phyloP scores from a whole-genome alignment of 2,797 vertebrate genomes.

The Epinephelus malabaricus region DNA sequence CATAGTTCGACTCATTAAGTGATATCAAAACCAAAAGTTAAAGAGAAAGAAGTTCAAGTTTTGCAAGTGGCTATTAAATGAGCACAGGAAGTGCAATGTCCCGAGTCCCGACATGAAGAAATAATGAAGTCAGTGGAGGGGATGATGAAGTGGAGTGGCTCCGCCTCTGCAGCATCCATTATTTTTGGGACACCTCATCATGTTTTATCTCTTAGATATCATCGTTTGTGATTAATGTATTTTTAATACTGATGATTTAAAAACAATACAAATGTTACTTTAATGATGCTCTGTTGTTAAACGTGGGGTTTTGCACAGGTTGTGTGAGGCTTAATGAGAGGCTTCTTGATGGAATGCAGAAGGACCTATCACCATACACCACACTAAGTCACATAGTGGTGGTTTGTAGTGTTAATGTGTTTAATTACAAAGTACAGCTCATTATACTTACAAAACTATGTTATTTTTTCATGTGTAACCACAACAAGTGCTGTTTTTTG shows the following conservation, averaged over 20 bases:
- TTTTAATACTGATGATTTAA: constrained; percentile 18
- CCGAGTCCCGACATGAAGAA: constrained; percentile 38
- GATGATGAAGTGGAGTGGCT: constrained; percentile 53
- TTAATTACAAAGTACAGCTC: neutral
- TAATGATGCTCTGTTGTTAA: neutral
- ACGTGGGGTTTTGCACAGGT: neutral
- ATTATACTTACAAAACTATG: no score
- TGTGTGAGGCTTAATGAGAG: neutral
- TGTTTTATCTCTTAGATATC: constrained; percentile 23
- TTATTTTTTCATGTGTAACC: no score
- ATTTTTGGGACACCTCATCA: constrained; percentile 35
- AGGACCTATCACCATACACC: neutral
- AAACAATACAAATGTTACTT: constrained; percentile 13
- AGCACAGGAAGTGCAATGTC: constrained; percentile 28
- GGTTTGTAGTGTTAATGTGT: neutral
- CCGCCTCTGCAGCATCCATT: constrained; percentile 41
- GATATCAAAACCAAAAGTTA: neutral
- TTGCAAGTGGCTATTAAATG: constrained; percentile 23
- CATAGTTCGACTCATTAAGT: neutral
- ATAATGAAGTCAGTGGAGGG: constrained; percentile 58
- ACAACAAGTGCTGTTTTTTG: no score
- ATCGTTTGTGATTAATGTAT: constrained; percentile 19
- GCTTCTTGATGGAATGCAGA: neutral
- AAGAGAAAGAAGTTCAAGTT: constrained; percentile 19
- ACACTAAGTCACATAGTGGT: neutral